These are phyloP conservation scores for Halictus quadricinctus DNA, from an alignment of 2,888 invertebrate genomes.

Conservation along the genomic window DNA sequence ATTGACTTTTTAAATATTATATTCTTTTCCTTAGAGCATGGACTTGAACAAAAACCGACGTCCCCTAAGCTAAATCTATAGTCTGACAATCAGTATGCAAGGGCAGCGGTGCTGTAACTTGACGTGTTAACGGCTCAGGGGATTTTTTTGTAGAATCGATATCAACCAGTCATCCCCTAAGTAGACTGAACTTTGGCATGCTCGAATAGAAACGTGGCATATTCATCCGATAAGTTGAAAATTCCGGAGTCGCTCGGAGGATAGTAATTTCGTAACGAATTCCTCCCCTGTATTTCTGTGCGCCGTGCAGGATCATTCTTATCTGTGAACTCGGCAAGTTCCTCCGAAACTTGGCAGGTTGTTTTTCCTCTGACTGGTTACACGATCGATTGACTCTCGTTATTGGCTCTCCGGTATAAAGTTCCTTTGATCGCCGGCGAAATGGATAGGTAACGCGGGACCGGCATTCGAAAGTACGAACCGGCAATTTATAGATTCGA, in stretches of 20 bases:
- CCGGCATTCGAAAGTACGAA: constrained; percentile 8
- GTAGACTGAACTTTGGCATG: no score
- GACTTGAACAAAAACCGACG: no score
- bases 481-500: constrained; percentile 32
- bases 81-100: no score
- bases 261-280: background rate
- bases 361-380: constrained; percentile 35
- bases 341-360: background rate
- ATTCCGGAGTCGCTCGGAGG: background rate
- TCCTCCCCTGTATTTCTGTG: no score
- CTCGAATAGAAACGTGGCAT: background rate
- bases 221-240: background rate
- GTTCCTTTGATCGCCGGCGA: constrained; percentile 27
- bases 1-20: no score
- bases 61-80: no score
- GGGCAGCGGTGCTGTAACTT: no score
- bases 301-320: background rate
- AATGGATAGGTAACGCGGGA: constrained; percentile 26
- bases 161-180: no score
- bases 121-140: no score
- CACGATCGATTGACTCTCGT: constrained; percentile 46
- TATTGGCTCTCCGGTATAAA: constrained; percentile 32
- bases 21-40: no score
- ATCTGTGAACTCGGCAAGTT: background rate
- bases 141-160: background rate